Percentiles rank a stretch among this genome's conserved stretches.
These are phyloP conservation scores for Steinernema carpocapsae DNA, from an alignment of 2,888 invertebrate species.

Conservation along the genomic window DNA sequence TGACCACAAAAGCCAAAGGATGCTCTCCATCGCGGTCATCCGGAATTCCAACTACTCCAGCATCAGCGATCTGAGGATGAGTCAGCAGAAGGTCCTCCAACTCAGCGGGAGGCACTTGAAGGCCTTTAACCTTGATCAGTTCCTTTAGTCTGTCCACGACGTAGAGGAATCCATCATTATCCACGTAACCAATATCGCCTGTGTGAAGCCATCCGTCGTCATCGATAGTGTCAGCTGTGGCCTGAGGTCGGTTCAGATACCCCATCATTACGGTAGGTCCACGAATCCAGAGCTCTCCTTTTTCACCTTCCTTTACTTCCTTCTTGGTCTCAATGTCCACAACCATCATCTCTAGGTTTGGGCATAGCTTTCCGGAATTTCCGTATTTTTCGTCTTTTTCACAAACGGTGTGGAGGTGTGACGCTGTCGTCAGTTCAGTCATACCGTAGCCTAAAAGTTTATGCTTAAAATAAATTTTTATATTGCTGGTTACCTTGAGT, in stretches of 20 bases:
- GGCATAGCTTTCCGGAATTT: constrained; percentile 36
- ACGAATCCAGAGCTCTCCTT: constrained; percentile 45
- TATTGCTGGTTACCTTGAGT: constrained; percentile 38
- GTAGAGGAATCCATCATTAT: constrained; percentile 53
- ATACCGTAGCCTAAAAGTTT: constrained; percentile 40
- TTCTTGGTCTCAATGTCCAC: constrained; percentile 12
- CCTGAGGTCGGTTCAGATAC: constrained; percentile 79
- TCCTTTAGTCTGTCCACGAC: constrained; percentile 66
- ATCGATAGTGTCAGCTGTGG: constrained; percentile 77
- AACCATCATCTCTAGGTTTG: constrained; percentile 49
- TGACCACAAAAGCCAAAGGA: constrained; percentile 67
- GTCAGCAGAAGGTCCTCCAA: constrained; percentile 81
- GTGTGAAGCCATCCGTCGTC: constrained; percentile 82
- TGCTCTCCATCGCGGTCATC: constrained; percentile 72
- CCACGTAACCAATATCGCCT: constrained; percentile 60
- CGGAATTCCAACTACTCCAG: constrained; percentile 81
- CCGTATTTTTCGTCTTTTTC: constrained; percentile 30
- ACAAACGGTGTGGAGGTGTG: constrained; percentile 38
- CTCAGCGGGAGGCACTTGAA: constrained; percentile 82
- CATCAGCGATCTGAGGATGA: constrained; percentile 79
- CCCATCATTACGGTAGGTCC: constrained; percentile 71
- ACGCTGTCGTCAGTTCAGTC: constrained; percentile 38
- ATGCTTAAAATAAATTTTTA: too few relatives aligned
- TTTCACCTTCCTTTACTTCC: constrained; percentile 34
- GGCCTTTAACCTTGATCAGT: constrained; percentile 60